Conservation (phyloP, 2,113 vertebrate genomes). For the Plestiodon gilberti region DNA sequence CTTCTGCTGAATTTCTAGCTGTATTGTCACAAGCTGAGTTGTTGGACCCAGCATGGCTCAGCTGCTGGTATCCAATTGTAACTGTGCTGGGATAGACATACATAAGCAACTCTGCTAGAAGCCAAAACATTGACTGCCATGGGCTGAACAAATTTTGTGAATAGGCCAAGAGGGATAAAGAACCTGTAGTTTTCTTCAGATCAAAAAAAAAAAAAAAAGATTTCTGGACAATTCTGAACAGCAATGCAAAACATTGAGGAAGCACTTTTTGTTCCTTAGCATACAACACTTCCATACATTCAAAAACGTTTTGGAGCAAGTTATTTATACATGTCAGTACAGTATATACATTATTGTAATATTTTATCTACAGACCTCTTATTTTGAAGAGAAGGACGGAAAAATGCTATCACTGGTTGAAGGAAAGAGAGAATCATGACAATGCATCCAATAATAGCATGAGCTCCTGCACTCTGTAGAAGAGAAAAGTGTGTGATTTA, state of each 20-base stretch:
- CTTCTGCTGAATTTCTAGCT: no score
- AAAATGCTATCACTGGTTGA: conserved; percentile 59
- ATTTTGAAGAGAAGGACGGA: conserved; percentile 72
- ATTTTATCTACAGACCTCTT: conserved; percentile 47
- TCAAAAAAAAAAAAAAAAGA: no score
- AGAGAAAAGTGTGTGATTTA: not conserved
- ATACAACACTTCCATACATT: not conserved
- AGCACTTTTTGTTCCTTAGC: not conserved
- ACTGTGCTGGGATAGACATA: not conserved
- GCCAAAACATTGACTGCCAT: not conserved
- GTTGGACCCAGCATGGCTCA: no score
- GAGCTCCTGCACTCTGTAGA: conserved; percentile 45
- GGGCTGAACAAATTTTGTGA: no score
- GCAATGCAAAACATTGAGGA: not conserved
- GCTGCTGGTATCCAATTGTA: not conserved
- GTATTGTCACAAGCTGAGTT: no score
- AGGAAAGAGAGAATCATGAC: conserved; percentile 67
- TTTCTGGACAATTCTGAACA: not conserved
- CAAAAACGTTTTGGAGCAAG: not conserved
- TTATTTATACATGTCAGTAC: not conserved
- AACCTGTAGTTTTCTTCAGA: no score
- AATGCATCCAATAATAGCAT: conserved; percentile 67
- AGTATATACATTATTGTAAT: not conserved
- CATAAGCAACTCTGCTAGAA: not conserved
- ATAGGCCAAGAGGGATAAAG: no score